Evolutionary conservation across 2,888 invertebrate genomes (phyloP), one percentile per base, ranked within the genome.

Genomic region (Slavum lentiscoides): DNA sequence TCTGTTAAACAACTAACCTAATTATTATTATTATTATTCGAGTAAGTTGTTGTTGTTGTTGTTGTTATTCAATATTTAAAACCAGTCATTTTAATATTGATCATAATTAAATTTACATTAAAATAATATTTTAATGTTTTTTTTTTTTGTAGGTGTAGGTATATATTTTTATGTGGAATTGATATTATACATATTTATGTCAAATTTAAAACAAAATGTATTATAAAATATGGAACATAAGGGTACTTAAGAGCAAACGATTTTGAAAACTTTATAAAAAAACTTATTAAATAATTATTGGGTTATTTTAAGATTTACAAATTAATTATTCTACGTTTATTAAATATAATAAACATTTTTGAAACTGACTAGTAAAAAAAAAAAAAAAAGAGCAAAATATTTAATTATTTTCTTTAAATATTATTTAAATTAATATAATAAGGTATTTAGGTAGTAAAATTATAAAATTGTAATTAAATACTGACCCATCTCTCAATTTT

Each of bases 1-100:
- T 74, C 53, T 64, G 13, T 7, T 53, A 53, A 64, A 74, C n/a
- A 62, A 64, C 37, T 64, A 64, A 64, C 53, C 15, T 69, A 66
- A 39, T 39, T 66, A 39, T 70, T 66, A 49, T 49, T 69, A 49
- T 30, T 9, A 43, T 43, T 43, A 43, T 43, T 7, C 30, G 30
- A 30, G 30, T 30, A 30, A 30, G 9, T 43, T 43, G 43, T 43
- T 43, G 7, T 39, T 39, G 39, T 39, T 39, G 7, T 39, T 39
- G 43, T 43, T 53, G 19, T 30, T 55, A 30, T 19, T 53, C 9
- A 68, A 53, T 53, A 53, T 23, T 68, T 68, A 21, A 43, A 67
- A 67, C n/a, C 13, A 49, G 13, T 67, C 11, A 23, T 68, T 68
- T 68, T 53, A 23, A 62, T 62, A 30, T 53, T 53, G 59, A 61